Base-by-base conservation (phyloP, 2,797 vertebrate species). In the Sebastolobus altivelis region DNA sequence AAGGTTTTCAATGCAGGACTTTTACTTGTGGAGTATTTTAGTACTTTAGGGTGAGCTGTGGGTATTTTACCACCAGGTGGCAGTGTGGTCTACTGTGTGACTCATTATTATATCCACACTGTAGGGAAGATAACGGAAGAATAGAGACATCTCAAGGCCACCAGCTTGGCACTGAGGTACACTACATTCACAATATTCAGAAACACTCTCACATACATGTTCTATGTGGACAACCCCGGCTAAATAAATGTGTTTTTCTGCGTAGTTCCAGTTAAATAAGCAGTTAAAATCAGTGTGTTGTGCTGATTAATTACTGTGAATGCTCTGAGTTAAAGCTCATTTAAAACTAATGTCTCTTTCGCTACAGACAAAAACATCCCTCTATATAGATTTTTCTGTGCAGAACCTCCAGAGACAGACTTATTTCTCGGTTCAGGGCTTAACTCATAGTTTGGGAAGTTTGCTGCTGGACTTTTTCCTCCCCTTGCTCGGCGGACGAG, bases 11-110 rank as follows among this genome's bases (percentile, higher is more conserved):
- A 43, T 43, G 13, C 40, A 43, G 40, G 2, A 43, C 13, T 43
- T 43, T 43, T 16, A 43, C 40, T 6, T 43, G 40, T 14, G 40
- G 40, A 40, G 40, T 40, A 43, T 43, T 43, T 43, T 4, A 0
- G 35, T 40, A 43, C 13, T 43, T 43, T 43, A 16, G 6, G 40
- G 40, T 43, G 40, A 43, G 16, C 40, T 67, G 79, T 20, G 4
- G n/a, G 1, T 16, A 6, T 4, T 72, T 8, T 4, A n/a, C 82
- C 89, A 88, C 75, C 16, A 72, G 90, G 65, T 83, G 92, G 72
- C 87, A 67, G 68, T 75, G 60, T 59, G 7, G n/a, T 2, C n/a
- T 8, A 67, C 20, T 16, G 2, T 37, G 25, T 25, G 25, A 25
- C 25, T 25, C 25, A 25, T 25, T 25, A 25, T 25, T 25, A 25